Base-by-base conservation (phyloP, 2,888 invertebrate species). In the Gastrophysa polygoni region DNA sequence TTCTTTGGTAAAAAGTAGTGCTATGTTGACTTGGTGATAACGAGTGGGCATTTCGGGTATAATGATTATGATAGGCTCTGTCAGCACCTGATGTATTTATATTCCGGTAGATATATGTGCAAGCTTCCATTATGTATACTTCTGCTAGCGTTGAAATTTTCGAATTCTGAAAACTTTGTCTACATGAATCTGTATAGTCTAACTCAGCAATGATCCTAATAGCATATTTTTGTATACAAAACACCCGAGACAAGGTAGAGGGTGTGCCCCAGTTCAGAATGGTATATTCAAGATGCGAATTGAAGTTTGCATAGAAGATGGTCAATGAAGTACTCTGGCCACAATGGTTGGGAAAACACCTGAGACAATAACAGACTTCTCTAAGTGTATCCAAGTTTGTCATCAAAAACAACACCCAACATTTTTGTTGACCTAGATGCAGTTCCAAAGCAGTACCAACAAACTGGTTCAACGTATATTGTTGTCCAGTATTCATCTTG, bases 141-240 rank as follows among this genome's bases (percentile, higher is more conserved):
- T n/a, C n/a, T n/a, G n/a, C n/a, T n/a, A n/a, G n/a, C n/a, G n/a
- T n/a, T n/a, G n/a, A n/a, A n/a, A n/a, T n/a, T n/a, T n/a, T n/a
- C n/a, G n/a, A 32, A 50, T 50, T 32, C 29, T 32, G 11, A 32
- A 32, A 50, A 17, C 14, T 17, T 50, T 28, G 17, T 32, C 29
- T 50, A 17, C 32, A 50, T 29, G 50, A 50, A 16, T 16, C 17
- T 32, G 8, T 32, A 32, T 32, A 50, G 29, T 32, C 50, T 17
- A 50, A 49, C 49, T 49, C 24, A 11, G 32, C 50, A 32, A 50
- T n/a, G n/a, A n/a, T n/a, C n/a, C n/a, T n/a, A n/a, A n/a, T n/a
- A n/a, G n/a, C n/a, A n/a, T n/a, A n/a, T 29, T 47, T 47, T 20
- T 47, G 20, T 47, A 47, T 47, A 20, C 18, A 20, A 47, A 47